phyloP scores from a whole-genome alignment of 2,797 vertebrate species.

The Glyptemys insculpta region DNA sequence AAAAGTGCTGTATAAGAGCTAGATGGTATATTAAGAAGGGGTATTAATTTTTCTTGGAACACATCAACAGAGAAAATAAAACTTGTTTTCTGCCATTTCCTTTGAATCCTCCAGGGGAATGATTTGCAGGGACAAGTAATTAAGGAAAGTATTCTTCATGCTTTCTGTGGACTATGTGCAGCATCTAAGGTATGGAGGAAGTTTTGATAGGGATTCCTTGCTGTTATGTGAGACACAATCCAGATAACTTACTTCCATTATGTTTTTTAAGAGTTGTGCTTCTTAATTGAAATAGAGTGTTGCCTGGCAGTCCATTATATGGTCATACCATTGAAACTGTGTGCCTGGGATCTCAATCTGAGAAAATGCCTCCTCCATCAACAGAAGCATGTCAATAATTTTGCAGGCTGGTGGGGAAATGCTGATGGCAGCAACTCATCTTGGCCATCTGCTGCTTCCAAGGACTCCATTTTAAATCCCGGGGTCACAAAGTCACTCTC shows the following conservation, averaged over 20 bases:
- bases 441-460: conserved; percentile 62
- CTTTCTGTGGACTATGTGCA: conserved; percentile 62
- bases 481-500: conserved; percentile 38
- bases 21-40: not conserved
- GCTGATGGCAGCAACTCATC: conserved; percentile 56
- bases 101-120: conserved; percentile 45
- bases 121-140: conserved; percentile 62
- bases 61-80: conserved; percentile 25
- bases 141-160: conserved; percentile 70
- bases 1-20: not conserved
- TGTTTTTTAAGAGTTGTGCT: not conserved
- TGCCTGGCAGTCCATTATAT: not conserved
- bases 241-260: not conserved
- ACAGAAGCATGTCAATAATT: conserved; percentile 34
- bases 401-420: conserved; percentile 23
- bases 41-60: conserved; percentile 19
- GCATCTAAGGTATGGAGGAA: conserved; percentile 52
- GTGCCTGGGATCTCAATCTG: not conserved
- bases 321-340: not conserved
- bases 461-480: conserved; percentile 37
- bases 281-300: not conserved
- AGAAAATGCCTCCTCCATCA: not conserved
- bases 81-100: conserved; percentile 62
- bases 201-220: not conserved
- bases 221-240: conserved; percentile 9